Evolutionary conservation across 1,140 invertebrate species (phyloP), one percentile per base, ranked within the genome.

Genomic region (Micrasema longulum): DNA sequence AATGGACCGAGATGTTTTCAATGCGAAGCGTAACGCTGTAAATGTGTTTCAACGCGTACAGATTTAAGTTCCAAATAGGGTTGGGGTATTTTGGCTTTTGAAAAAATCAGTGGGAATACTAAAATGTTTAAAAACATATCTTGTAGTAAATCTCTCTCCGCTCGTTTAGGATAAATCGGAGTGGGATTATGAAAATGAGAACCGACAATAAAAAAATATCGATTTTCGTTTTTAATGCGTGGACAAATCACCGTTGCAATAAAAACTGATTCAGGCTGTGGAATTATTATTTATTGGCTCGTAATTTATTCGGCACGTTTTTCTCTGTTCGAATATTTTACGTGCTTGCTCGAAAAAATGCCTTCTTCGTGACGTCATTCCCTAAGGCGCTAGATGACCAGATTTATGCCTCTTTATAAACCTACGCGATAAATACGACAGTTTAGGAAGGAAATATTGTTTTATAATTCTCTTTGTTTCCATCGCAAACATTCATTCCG

Each of bases 261-360:
- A 35, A 47, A 47, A 48, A 48, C 26, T 50, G 45, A 50, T 66
- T 50, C 36, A 50, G 48, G 31, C 47, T 50, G 14, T 16, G 48
- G 50, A 66, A 72, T 63, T 72, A 72, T 72, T 47, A 47, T 72
- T 72, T 72, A 72, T 72, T 63, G 65, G 23, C 53, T 68, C 53
- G 71, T 72, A 72, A 72, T 68, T 72, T 72, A 68, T 68, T 68
- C 71, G 45, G 43, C 65, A 45, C 71, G 71, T 67, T 72, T 72
- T 71, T 72, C 52, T 35, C 47, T 67, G 16, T 31, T 16, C 48
- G 65, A 43, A 68, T 55, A 55, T 68, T 68, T 68, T 55, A 68
- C 65, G 65, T 68, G 65, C 31, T 53, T 7, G 35, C 26, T 4
- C 22, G 26, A 31, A 55, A 60, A 41, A 60, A 52, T 1, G 36